phyloP scores from a whole-genome alignment of 2,888 invertebrate species.

The Plagiodera versicolora region DNA sequence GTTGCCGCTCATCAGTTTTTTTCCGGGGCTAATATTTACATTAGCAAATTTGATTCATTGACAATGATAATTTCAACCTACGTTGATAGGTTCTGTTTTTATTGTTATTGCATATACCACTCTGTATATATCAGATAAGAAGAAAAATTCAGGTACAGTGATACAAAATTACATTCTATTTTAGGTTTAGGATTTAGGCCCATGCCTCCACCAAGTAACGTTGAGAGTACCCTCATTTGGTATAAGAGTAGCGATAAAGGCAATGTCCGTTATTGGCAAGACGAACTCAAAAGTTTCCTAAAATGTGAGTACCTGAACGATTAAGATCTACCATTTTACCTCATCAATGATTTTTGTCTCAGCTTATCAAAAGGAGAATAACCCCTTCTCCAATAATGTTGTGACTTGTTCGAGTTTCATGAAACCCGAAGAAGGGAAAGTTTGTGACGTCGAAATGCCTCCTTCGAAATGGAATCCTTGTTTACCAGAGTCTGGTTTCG shows the following conservation, averaged over 20 bases:
- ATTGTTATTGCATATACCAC: too few species aligned
- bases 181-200: slow-evolving; percentile 95
- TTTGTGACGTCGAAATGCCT: slow-evolving; percentile 76
- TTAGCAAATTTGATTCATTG: too few species aligned
- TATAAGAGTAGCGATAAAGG: slow-evolving; percentile 79
- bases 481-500: slow-evolving; percentile 76
- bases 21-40: too few species aligned
- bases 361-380: slow-evolving; percentile 55
- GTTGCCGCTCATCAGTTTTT: too few species aligned
- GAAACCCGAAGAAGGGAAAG: slow-evolving; percentile 66
- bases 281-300: slow-evolving; percentile 75
- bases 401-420: slow-evolving; percentile 61
- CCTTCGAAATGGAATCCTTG: slow-evolving; percentile 72
- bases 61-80: too few species aligned
- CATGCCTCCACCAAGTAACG: slow-evolving; percentile 88
- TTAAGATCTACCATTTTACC: neutral
- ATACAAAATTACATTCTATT: too few species aligned
- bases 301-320: slow-evolving; percentile 62
- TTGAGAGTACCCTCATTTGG: slow-evolving; percentile 96
- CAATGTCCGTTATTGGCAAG: slow-evolving; percentile 80
- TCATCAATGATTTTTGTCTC: neutral
- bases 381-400: slow-evolving; percentile 54
- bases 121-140: too few species aligned
- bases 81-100: too few species aligned
- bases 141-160: too few species aligned